Evolutionary conservation across 1,140 invertebrate genomes (phyloP).

Genomic region (Drosophila carrolli): DNA sequence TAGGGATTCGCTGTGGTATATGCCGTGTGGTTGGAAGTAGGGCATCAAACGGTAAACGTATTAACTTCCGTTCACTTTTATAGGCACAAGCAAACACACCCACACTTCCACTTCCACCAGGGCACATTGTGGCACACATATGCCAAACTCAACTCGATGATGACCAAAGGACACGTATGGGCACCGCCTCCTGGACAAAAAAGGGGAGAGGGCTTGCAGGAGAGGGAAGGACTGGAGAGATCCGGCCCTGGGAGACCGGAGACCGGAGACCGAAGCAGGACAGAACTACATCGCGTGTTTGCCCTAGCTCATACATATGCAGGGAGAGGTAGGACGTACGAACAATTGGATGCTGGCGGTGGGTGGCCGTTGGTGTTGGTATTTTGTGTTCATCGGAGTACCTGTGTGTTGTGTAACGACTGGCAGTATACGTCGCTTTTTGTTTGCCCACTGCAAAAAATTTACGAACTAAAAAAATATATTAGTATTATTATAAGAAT

Average conservation of each 20-base stretch:
- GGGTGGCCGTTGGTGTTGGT: constrained; percentile 6
- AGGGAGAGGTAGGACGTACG: neutral
- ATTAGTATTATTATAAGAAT: too few relatives aligned
- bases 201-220: neutral
- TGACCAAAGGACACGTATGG: constrained; percentile 48
- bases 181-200: constrained; percentile 16
- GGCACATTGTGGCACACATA: constrained; percentile 15
- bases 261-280: constrained; percentile 28
- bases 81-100: constrained; percentile 55
- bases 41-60: constrained; percentile 69
- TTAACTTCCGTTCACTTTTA: constrained; percentile 82
- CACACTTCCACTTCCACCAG: constrained; percentile 4
- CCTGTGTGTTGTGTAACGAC: constrained; percentile 20
- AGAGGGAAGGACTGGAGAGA: neutral
- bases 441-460: constrained; percentile 2
- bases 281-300: constrained; percentile 40
- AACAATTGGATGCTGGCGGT: constrained; percentile 41
- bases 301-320: constrained; percentile 31
- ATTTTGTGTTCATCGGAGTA: constrained; percentile 18
- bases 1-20: neutral
- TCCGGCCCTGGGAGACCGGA: constrained; percentile 31
- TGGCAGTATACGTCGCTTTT: neutral
- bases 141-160: constrained; percentile 55
- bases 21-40: neutral
- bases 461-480: too few relatives aligned